Evolutionary conservation across 2,113 vertebrate genomes (phyloP), one percentile per base, ranked within the genome.

Genomic region (Plestiodon gilberti): DNA sequence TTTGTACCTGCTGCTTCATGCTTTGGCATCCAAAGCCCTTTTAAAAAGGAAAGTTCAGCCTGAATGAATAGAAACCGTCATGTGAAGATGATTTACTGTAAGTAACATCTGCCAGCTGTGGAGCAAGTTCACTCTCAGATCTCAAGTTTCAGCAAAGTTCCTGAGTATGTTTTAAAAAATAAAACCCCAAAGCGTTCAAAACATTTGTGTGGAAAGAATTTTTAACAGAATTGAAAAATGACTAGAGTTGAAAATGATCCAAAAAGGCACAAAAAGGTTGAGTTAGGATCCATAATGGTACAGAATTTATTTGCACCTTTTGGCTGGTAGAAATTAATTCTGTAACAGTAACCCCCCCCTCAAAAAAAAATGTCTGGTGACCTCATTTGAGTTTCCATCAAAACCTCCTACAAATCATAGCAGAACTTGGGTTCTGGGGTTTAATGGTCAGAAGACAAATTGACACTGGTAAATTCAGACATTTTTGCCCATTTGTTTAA

Each of bases 1-100:
- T 92, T 78, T 88, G 84, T 88, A 83, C n/a, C 23, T 30, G 23
- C 81, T 82, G 73, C 55, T 80, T 28, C 55, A 11, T 17, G 35
- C 78, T 38, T 62, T 0, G 52, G 82, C 52, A 83, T 70, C 1
- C 23, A 77, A 78, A 22, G 62, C n/a, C 61, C 20, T 25, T 23
- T n/a, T 33, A 14, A 64, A 17, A 18, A 17, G 64, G 69, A 33
- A 87, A 84, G 80, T 0, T 25, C 65, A 82, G 3, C 28, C 1
- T 0, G 55, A 43, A 78, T 67, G 73, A 59, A 52, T 0, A 8
- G 33, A 38, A 17, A 1, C 0, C 61, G 89, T 84, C 33, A 61
- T 48, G n/a, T 23, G 40, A 52, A 1, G 85, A 87, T 87, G 84
- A 91, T 91, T 91, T 94, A 91, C 1, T 0, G 14, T 0, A 33